Percentiles rank a stretch among this genome's conserved stretches.
These are phyloP conservation scores for Dicyrtomina minuta DNA, from an alignment of 2,888 invertebrate species.

Conservation along the genomic window DNA sequence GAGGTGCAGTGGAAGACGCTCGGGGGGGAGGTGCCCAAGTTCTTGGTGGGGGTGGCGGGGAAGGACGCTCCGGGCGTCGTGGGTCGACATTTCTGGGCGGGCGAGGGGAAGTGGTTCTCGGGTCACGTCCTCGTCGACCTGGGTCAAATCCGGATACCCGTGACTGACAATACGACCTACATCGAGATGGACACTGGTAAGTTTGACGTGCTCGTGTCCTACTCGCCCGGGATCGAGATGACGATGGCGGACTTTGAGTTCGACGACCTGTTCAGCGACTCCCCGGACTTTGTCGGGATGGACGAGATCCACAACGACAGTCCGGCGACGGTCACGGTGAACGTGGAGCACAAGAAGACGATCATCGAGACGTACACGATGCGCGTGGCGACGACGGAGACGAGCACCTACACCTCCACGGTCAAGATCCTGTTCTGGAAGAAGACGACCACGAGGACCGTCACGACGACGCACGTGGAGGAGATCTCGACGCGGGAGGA, in stretches of 20 bases:
- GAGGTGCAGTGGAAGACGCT: background rate
- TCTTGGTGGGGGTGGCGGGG: background rate
- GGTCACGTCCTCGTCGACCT: background rate
- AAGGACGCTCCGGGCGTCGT: background rate
- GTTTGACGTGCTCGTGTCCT: slow-evolving; percentile 11
- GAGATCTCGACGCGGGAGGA: slow-evolving; percentile 1
- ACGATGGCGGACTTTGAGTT: slow-evolving; percentile 20
- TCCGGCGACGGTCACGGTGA: slow-evolving; percentile 12
- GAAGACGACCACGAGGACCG: background rate
- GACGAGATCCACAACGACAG: slow-evolving; percentile 27
- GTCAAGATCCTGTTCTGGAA: background rate
- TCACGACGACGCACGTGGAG: background rate
- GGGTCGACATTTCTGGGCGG: background rate
- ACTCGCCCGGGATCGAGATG: slow-evolving; percentile 8
- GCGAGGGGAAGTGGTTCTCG: background rate
- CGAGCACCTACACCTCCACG: slow-evolving; percentile 9
- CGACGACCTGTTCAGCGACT: slow-evolving; percentile 8
- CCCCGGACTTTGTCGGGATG: slow-evolving; percentile 11
- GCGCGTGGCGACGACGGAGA: slow-evolving; percentile 2
- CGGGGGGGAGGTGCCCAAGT: background rate
- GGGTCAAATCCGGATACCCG: background rate
- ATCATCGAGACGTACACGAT: slow-evolving; percentile 23
- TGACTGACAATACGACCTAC: background rate
- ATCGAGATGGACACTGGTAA: background rate
- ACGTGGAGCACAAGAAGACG: slow-evolving; percentile 8